Conservation (phyloP, 2,888 invertebrate genomes). For the Xestia rhomboidea region DNA sequence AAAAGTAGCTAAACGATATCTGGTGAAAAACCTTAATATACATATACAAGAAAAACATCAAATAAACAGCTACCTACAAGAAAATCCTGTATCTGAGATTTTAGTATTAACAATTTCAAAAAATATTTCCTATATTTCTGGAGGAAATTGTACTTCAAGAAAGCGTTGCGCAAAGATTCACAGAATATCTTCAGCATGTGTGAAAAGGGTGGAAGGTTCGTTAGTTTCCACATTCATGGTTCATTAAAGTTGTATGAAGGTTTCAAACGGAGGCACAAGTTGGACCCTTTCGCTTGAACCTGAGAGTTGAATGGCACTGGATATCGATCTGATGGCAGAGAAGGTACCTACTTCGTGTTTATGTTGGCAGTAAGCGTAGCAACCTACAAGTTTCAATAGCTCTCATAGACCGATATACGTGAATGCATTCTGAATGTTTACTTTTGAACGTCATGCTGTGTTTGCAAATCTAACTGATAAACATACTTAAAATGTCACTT, state of each 20-base stretch:
- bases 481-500: too few species aligned
- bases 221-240: slow-evolving; percentile 59
- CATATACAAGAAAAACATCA: not conserved
- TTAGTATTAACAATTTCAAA: not conserved
- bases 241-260: slow-evolving; percentile 64
- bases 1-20: not conserved
- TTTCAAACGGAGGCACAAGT: slow-evolving; percentile 32
- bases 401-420: not conserved
- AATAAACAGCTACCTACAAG: not conserved
- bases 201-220: slow-evolving; percentile 52
- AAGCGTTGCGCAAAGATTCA: slow-evolving; percentile 20
- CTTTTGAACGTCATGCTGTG: slow-evolving; percentile 8
- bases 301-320: slow-evolving; percentile 48
- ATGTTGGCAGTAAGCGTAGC: slow-evolving; percentile 3
- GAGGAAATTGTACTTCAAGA: not conserved
- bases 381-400: slow-evolving; percentile 25
- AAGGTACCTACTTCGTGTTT: slow-evolving; percentile 3
- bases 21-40: not conserved
- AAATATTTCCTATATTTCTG: not conserved
- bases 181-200: slow-evolving; percentile 31
- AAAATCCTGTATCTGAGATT: not conserved
- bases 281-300: slow-evolving; percentile 46
- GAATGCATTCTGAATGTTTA: slow-evolving; percentile 23
- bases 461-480: not conserved
- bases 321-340: slow-evolving; percentile 40